These are phyloP conservation scores for Anoura caudifer DNA, from an alignment of 2,113 vertebrate genomes.

Conservation along the genomic window DNA sequence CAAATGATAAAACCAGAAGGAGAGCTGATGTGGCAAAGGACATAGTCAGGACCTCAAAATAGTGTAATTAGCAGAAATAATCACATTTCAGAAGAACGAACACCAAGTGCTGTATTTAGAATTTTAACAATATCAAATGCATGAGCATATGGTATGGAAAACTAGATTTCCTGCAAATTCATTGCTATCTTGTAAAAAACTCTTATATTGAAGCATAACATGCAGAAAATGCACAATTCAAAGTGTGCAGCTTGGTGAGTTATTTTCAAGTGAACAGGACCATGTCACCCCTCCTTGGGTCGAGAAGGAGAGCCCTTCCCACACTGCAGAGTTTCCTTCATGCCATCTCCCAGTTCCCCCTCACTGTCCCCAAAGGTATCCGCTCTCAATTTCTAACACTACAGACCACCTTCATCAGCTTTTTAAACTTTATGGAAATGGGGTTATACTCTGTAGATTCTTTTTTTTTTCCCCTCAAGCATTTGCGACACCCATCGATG, in stretches of 20 bases:
- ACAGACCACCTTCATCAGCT: background rate
- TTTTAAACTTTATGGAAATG: background rate
- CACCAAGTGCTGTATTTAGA: background rate
- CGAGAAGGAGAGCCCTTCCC: background rate
- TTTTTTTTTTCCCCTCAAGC: background rate
- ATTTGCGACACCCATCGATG: background rate
- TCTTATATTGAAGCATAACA: background rate
- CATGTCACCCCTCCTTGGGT: background rate
- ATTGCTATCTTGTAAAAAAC: background rate
- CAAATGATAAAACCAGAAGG: background rate
- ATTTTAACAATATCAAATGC: background rate
- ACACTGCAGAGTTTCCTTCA: background rate
- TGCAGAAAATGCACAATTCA: background rate
- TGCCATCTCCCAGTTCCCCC: rapidly evolving
- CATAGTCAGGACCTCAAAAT: background rate
- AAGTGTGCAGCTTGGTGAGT: background rate
- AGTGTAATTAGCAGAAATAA: background rate
- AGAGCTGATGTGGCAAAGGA: background rate
- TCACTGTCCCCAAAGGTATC: background rate
- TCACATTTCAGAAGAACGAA: background rate
- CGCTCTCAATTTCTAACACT: background rate
- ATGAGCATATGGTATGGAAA: background rate
- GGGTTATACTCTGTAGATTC: background rate
- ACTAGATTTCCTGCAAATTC: background rate
- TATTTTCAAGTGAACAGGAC: background rate